phyloP scores from a whole-genome alignment of 2,888 invertebrate genomes.

The Ectemnius continuus region DNA sequence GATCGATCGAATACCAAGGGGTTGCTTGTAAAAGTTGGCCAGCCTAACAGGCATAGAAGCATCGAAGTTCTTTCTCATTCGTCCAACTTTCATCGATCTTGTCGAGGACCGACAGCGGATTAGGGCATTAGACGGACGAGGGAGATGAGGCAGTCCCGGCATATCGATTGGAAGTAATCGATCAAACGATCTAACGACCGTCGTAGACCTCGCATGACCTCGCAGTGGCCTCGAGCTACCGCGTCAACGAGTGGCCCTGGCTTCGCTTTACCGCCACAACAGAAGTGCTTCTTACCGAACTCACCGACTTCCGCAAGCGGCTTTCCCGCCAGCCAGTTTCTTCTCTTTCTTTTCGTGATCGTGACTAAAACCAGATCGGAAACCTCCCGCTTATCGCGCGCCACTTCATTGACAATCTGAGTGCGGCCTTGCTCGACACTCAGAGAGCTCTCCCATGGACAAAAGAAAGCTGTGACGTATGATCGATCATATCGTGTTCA shows the following conservation, averaged over 20 bases:
- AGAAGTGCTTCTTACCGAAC: no score
- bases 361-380: not conserved
- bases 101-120: constrained; percentile 27
- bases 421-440: not conserved
- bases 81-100: constrained; percentile 41
- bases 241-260: no score
- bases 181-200: constrained; percentile 49
- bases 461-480: constrained; percentile 30
- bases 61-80: constrained; percentile 5
- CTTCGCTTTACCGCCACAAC: no score
- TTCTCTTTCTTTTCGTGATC: no score
- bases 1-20: constrained; percentile 16
- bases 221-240: no score
- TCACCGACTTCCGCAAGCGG: no score
- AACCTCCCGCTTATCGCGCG: not conserved
- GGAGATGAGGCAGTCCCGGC: constrained; percentile 25
- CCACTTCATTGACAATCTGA: not conserved
- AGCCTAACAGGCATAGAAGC: constrained; percentile 1
- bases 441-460: constrained; percentile 20
- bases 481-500: constrained; percentile 44
- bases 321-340: no score
- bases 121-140: constrained; percentile 40
- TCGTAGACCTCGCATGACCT: no score
- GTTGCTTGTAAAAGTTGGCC: constrained; percentile 31
- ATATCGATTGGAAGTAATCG: constrained; percentile 52